Evolutionary conservation across 2,113 vertebrate genomes (phyloP).

Genomic region (Mastomys natalensis): DNA sequence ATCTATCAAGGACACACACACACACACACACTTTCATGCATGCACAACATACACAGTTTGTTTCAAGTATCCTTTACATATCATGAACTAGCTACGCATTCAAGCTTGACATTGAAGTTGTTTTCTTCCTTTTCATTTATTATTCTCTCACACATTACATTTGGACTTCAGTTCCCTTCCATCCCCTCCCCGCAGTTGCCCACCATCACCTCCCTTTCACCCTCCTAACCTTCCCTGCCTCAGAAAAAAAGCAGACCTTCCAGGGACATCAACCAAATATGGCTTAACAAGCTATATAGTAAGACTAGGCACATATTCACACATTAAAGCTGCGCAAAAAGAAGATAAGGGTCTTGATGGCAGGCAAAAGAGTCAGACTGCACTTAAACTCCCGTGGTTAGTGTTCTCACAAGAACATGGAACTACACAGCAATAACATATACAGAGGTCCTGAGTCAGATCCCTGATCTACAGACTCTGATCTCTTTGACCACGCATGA

Average conservation of each 20-base stretch:
- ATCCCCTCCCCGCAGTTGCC: not conserved
- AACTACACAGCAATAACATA: not conserved
- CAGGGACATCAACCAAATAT: not conserved
- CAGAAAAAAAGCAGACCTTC: not conserved
- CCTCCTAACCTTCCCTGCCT: accelerated
- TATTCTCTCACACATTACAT: not conserved
- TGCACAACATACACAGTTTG: not conserved
- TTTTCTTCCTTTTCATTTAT: not conserved
- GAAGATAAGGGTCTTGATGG: not conserved
- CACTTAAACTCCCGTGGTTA: not conserved
- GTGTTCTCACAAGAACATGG: not conserved
- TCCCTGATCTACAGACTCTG: not conserved
- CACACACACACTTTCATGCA: not conserved
- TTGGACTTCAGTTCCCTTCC: not conserved
- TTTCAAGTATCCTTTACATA: not conserved
- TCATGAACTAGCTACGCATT: not conserved
- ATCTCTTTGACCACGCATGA: not conserved
- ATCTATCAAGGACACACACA: not conserved
- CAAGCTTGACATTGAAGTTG: not conserved
- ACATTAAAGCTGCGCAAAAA: not conserved
- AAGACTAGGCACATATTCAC: not conserved
- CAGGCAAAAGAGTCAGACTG: not conserved
- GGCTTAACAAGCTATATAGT: not conserved
- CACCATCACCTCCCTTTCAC: not conserved
- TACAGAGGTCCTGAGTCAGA: not conserved